Conservation (phyloP, 2,797 vertebrate genomes). For the Apogon hyalosoma region DNA sequence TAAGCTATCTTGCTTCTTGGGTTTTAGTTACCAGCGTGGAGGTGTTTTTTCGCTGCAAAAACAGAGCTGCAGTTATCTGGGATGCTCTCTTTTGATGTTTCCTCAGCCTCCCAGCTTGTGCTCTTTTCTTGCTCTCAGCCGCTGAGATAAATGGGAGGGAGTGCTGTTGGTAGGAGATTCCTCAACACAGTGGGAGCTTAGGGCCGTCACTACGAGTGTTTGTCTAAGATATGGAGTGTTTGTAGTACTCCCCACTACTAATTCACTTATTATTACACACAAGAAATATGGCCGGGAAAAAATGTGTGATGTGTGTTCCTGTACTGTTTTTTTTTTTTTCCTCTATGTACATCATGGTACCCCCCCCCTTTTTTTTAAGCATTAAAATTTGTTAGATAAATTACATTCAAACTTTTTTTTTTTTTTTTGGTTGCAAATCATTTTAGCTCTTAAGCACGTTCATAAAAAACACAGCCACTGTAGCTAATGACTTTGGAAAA, state of each 20-base stretch:
- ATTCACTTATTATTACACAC: slow-evolving; percentile 83
- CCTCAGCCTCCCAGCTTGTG: slow-evolving; percentile 51
- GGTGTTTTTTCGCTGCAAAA: slow-evolving; percentile 63
- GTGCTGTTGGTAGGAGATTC: slow-evolving; percentile 85
- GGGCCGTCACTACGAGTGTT: slow-evolving; percentile 80
- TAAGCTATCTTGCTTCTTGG: slow-evolving; percentile 57
- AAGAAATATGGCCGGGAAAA: slow-evolving; percentile 75
- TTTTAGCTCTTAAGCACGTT: slow-evolving; percentile 37
- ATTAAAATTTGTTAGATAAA: slow-evolving; percentile 51
- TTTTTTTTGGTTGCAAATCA: slow-evolving; percentile 23
- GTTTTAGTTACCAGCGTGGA: slow-evolving; percentile 72
- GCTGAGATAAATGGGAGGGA: slow-evolving; percentile 83
- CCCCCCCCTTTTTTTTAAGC: slow-evolving; percentile 50
- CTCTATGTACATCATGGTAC: slow-evolving; percentile 50
- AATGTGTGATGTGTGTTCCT: slow-evolving; percentile 13
- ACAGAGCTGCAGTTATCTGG: slow-evolving; percentile 64
- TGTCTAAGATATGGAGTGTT: slow-evolving; percentile 85
- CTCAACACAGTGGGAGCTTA: slow-evolving; percentile 82
- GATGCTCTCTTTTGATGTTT: slow-evolving; percentile 77
- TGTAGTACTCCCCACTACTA: slow-evolving; percentile 81
- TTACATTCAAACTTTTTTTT: slow-evolving; percentile 20
- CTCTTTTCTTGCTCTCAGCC: slow-evolving; percentile 58
- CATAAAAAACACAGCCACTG: slow-evolving; percentile 46
- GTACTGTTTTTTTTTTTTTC: slow-evolving; percentile 10
- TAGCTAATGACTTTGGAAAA: slow-evolving; percentile 51